Base-by-base conservation (phyloP, 2,113 vertebrate genomes). In the Atherinomorus stipes region DNA sequence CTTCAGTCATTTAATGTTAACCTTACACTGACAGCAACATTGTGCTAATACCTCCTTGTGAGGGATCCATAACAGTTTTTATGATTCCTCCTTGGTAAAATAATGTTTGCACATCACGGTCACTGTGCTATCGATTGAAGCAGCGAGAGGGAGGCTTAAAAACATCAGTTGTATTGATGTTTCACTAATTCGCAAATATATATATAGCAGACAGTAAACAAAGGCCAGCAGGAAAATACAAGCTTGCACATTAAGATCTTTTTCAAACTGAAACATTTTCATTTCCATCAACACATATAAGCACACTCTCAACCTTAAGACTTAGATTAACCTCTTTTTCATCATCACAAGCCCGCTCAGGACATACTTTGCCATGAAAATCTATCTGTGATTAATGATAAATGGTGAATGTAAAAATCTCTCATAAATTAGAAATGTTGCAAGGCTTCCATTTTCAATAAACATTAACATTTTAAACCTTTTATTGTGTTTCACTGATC, bases 401-500 rank as follows among this genome's bases (percentile, higher is more conserved):
- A 61, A 58, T 71, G 34, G 2, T 61, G 18, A 4, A 28, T 76
- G 44, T 58, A 59, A 31, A 31, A 3, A 4, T 3, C 28, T 7
- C 50, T 44, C 50, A 28, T 16, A 26, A 18, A 26, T 19, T 1
- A 25, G 34, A 65, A 51, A 25, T 54, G 28, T 59, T 58, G 1
- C 11, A n/a, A 37, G 26, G 3, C 51, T 37, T 63, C 15, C n/a
- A 19, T 63, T 7, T 10, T 26, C 50, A 42, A 37, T 65, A 67
- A 86, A 76, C 22, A 40, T 2, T 74, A 49, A 69, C 70, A 78
- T 58, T 64, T 65, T 58, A 65, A 86, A 66, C 45, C 22, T 60
- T 58, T 4, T 53, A 49, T 58, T 49, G 13, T 22, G 23, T 50
- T 84, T 85, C 74, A 80, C 31, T 26, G 45, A 28, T 53, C 64